Evolutionary conservation across 2,113 vertebrate genomes (phyloP).

Genomic region (Corythaeola cristata): DNA sequence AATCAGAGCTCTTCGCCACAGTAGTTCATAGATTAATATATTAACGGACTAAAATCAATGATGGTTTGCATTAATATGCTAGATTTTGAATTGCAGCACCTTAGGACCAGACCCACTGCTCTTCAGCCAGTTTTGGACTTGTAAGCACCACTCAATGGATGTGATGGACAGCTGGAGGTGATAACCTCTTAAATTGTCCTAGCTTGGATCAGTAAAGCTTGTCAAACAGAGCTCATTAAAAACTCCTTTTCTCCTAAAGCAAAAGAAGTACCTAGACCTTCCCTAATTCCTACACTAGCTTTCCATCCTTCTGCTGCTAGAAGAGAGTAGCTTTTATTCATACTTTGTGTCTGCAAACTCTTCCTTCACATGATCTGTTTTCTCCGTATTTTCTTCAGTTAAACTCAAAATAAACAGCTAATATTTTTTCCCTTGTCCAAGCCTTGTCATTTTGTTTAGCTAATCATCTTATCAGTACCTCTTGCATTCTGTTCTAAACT

Average conservation of each 20-base stretch:
- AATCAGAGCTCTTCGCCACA: not conserved
- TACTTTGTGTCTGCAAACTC: not conserved
- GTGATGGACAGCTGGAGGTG: slow-evolving; percentile 55
- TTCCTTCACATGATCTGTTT: not conserved
- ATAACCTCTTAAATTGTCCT: slow-evolving; percentile 42
- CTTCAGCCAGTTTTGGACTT: slow-evolving; percentile 12
- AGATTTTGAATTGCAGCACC: not conserved
- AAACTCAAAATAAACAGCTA: not conserved
- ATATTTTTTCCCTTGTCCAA: not conserved
- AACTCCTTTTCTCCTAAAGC: not conserved
- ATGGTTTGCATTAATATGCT: slow-evolving; percentile 25
- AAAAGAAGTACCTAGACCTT: not conserved
- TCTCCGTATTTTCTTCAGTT: not conserved
- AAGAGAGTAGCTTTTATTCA: not conserved
- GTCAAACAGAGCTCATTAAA: slow-evolving; percentile 38
- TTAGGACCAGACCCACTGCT: not conserved
- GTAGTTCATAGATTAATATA: slow-evolving; percentile 46
- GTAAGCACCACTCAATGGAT: not conserved
- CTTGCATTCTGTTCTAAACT: not conserved
- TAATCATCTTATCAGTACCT: not conserved
- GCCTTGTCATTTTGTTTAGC: not conserved
- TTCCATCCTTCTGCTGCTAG: not conserved
- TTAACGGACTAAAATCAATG: slow-evolving; percentile 55
- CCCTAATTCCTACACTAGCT: not conserved
- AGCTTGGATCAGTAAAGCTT: not conserved